phyloP scores from a whole-genome alignment of 2,797 vertebrate genomes.

The Lateolabrax maculatus region DNA sequence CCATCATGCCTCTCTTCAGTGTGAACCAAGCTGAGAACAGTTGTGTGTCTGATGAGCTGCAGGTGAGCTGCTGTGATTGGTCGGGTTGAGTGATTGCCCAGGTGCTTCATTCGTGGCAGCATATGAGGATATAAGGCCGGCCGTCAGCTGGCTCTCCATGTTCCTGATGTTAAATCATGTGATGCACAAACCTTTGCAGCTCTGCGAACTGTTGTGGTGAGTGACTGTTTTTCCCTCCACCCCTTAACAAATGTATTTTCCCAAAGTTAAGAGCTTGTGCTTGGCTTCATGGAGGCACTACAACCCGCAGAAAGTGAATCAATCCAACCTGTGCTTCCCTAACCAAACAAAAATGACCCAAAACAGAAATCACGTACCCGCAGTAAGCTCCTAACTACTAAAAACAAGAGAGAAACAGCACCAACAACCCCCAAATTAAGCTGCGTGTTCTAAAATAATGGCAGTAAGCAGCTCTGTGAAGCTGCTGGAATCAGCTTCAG shows the following conservation, averaged over 20 bases:
- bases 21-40: not conserved
- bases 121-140: not conserved
- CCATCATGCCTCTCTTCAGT: no score
- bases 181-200: not conserved
- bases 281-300: not conserved
- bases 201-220: not conserved
- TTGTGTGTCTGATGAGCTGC: not conserved
- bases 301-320: not conserved
- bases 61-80: slow-evolving; percentile 8
- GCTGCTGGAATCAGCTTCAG: slow-evolving; percentile 9
- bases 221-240: not conserved
- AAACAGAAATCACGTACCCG: slow-evolving; percentile 31
- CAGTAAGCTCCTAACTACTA: slow-evolving; percentile 16
- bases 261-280: slow-evolving; percentile 6
- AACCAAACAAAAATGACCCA: slow-evolving; percentile 20
- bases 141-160: not conserved
- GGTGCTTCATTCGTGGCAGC: not conserved
- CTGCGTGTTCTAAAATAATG: slow-evolving; percentile 17
- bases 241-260: not conserved
- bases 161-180: not conserved
- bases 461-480: slow-evolving; percentile 32
- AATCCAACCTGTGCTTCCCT: slow-evolving; percentile 16
- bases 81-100: not conserved
- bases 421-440: not conserved
- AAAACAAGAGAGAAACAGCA: not conserved